A percentile compares a stretch with the other conserved stretches of the same genome.
Conservation (phyloP, 2,888 invertebrate genomes). For the Troilus luridus region DNA sequence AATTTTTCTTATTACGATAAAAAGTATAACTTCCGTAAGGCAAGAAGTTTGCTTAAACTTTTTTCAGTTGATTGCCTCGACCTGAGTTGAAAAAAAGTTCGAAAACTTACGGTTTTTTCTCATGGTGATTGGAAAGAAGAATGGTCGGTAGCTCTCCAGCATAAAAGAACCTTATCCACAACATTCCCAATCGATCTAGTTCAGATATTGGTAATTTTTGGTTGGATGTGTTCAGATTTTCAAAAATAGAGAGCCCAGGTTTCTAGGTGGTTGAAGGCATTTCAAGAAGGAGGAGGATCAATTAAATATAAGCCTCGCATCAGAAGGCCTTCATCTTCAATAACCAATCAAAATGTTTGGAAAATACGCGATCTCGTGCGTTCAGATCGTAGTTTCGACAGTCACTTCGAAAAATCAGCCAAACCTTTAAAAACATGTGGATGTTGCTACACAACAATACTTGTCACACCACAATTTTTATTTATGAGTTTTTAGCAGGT, state of each 20-base stretch:
- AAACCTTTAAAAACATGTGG: too few species aligned
- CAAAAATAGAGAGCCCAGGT: neutral
- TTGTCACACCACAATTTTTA: too few species aligned
- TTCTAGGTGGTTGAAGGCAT: too few species aligned
- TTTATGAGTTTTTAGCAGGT: too few species aligned
- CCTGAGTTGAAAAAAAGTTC: neutral
- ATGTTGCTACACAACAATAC: too few species aligned
- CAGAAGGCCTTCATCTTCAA: too few species aligned
- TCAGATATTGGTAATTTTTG: neutral
- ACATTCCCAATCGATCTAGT: neutral
- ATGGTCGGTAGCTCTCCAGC: neutral
- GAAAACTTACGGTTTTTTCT: neutral
- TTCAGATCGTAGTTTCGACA: too few species aligned
- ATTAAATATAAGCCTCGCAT: too few species aligned
- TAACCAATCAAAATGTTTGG: too few species aligned
- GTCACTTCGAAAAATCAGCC: too few species aligned
- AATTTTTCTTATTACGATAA: neutral
- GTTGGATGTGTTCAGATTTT: neutral
- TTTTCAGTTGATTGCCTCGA: constrained; percentile 7
- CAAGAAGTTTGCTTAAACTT: neutral
- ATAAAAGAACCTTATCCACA: neutral
- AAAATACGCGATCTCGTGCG: too few species aligned
- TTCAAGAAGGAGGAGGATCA: too few species aligned
- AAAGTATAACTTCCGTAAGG: constrained; percentile 14
- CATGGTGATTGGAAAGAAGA: constrained; percentile 3